phyloP scores from a whole-genome alignment of 2,888 invertebrate genomes.

The Drosophila neotestacea region DNA sequence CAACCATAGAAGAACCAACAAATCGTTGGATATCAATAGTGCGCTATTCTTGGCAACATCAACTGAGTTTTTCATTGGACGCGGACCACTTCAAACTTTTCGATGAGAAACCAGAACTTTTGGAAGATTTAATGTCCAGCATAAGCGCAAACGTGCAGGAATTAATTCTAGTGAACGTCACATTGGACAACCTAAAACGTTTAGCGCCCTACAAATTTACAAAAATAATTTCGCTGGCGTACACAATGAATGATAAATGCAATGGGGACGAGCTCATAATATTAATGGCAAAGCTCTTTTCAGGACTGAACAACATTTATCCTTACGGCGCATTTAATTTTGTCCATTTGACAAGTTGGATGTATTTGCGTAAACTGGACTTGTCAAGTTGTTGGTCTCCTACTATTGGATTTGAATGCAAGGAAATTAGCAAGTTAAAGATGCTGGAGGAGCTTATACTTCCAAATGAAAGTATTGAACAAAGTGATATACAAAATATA shows the following conservation, averaged over 20 bases:
- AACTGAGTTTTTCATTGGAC: not conserved
- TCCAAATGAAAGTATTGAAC: not conserved
- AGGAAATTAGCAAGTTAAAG: not conserved
- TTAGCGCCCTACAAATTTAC: constrained; percentile 21
- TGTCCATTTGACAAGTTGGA: constrained; percentile 3
- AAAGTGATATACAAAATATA: not conserved
- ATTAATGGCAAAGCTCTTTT: constrained; percentile 24
- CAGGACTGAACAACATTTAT: not conserved
- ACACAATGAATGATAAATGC: not conserved
- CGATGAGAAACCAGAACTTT: not conserved
- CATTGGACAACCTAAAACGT: not conserved
- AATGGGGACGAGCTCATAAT: not conserved
- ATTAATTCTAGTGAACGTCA: not conserved
- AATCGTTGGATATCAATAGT: constrained; percentile 8
- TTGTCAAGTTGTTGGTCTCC: not conserved
- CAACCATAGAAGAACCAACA: constrained; percentile 6
- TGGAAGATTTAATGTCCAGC: constrained; percentile 15
- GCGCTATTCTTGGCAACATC: constrained; percentile 21
- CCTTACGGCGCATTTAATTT: constrained; percentile 5
- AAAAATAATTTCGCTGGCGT: constrained; percentile 4
- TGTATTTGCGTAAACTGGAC: constrained; percentile 28
- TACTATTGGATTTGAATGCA: not conserved
- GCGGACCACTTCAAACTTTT: not conserved
- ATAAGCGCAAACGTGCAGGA: constrained; percentile 22
- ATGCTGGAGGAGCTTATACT: constrained; percentile 24